These are phyloP conservation scores for Argyrosomus regius DNA, from an alignment of 2,797 vertebrate species.

Conservation along the genomic window DNA sequence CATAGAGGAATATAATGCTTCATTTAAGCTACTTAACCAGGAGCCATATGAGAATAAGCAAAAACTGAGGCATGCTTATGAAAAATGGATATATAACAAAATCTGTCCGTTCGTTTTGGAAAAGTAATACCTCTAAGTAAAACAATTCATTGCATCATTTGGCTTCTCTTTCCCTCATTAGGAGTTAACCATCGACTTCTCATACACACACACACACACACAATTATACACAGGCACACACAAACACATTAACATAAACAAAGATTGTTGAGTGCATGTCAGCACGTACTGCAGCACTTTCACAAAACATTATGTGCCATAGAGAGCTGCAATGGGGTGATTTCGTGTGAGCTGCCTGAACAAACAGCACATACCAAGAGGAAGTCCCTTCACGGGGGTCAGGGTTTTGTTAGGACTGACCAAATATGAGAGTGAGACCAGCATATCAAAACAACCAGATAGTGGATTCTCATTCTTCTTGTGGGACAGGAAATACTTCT, in stretches of 20 bases:
- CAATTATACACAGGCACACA: constrained; percentile 4
- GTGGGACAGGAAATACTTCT: constrained; percentile 55
- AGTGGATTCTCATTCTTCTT: constrained; percentile 56
- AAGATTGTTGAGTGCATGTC: constrained; percentile 14
- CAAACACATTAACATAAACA: constrained; percentile 29
- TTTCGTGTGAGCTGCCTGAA: constrained; percentile 62
- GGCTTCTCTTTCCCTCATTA: constrained; percentile 33
- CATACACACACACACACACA: constrained; percentile 13
- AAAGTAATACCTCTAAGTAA: constrained; percentile 46
- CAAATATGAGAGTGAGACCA: constrained; percentile 61
- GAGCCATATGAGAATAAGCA: constrained; percentile 37
- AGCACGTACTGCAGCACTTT: constrained; percentile 27
- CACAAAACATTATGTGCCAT: constrained; percentile 23
- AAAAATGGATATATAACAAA: constrained; percentile 43
- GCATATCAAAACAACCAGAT: constrained; percentile 63
- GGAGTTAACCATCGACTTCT: constrained; percentile 11
- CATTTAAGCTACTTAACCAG: constrained; percentile 49
- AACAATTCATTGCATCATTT: constrained; percentile 51
- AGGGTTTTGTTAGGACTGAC: constrained; percentile 59
- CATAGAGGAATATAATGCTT: constrained; percentile 41
- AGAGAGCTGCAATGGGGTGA: constrained; percentile 37
- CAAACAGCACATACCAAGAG: constrained; percentile 67
- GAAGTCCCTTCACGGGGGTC: constrained; percentile 61
- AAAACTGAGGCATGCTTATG: constrained; percentile 45
- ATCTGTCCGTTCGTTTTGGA: constrained; percentile 3